A percentile compares a stretch with the other conserved stretches of the same genome.
Evolutionary conservation across 2,797 vertebrate species (phyloP).

Genomic region (Chiroxiphia lanceolata): DNA sequence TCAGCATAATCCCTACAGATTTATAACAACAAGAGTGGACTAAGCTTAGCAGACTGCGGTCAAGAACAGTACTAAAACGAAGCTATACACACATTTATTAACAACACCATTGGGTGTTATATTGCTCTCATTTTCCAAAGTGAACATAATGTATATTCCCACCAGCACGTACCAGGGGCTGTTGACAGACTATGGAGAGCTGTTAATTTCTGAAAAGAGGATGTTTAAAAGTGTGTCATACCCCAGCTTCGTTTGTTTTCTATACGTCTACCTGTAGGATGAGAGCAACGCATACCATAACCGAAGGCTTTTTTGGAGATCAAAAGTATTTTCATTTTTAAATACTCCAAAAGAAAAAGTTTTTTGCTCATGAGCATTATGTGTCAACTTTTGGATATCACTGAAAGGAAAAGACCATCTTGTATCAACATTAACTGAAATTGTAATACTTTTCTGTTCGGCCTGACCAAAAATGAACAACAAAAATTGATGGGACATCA

Average conservation of each 20-base stretch:
- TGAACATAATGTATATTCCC: slow-evolving; percentile 14
- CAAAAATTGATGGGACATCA: not conserved
- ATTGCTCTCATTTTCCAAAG: slow-evolving; percentile 38
- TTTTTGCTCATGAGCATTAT: slow-evolving; percentile 25
- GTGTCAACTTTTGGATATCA: not conserved
- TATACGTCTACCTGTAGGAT: not conserved
- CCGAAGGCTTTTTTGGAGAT: not conserved
- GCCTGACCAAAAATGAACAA: not conserved
- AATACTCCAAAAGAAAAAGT: not conserved
- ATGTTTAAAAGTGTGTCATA: not conserved
- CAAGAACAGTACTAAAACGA: slow-evolving; percentile 55
- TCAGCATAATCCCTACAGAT: slow-evolving; percentile 59
- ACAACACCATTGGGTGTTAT: slow-evolving; percentile 29
- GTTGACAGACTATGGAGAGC: not conserved
- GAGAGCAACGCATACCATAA: not conserved
- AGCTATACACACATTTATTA: slow-evolving; percentile 38
- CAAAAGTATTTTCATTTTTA: slow-evolving; percentile 20
- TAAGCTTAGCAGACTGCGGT: not conserved
- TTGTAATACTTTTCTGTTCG: not conserved
- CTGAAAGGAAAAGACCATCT: not conserved
- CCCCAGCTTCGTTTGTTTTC: not conserved
- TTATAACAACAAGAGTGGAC: slow-evolving; percentile 47
- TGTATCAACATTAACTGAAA: not conserved
- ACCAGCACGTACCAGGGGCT: not conserved
- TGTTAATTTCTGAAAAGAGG: not conserved